Conservation (phyloP, 2,113 vertebrate genomes). For the Zosterops japonicus region DNA sequence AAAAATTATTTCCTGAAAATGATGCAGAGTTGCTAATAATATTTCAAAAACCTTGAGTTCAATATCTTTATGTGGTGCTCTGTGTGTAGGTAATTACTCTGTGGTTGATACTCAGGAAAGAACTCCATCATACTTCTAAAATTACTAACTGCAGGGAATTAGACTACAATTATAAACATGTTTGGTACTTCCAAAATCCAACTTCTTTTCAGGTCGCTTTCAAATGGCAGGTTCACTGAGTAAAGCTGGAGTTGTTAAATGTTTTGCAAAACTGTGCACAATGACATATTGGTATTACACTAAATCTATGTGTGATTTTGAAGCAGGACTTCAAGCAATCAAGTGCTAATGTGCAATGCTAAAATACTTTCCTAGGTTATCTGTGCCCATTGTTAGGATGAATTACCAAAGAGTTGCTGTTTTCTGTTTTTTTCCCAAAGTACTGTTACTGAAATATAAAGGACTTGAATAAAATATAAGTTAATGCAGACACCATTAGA, state of each 20-base stretch:
- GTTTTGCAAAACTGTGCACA: background rate
- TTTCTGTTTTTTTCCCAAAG: background rate
- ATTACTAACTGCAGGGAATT: background rate
- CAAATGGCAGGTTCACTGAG: background rate
- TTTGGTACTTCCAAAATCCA: background rate
- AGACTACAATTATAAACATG: background rate
- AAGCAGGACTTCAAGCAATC: background rate
- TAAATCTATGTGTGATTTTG: background rate
- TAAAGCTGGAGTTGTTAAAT: background rate
- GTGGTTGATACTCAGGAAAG: background rate
- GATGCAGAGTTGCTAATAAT: rapidly evolving
- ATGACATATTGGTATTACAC: background rate
- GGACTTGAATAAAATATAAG: background rate
- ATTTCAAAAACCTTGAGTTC: background rate
- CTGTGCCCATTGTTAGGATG: background rate
- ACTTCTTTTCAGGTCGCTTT: background rate
- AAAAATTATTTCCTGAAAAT: background rate
- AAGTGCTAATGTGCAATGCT: background rate
- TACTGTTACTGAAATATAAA: background rate
- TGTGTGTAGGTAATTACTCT: background rate
- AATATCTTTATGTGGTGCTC: background rate
- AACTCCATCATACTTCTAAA: background rate
- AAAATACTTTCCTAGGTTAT: background rate
- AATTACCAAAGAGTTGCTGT: background rate
- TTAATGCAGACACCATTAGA: background rate